Base-by-base conservation (phyloP, 1,140 invertebrate genomes). In the Neotoxoptera formosana region DNA sequence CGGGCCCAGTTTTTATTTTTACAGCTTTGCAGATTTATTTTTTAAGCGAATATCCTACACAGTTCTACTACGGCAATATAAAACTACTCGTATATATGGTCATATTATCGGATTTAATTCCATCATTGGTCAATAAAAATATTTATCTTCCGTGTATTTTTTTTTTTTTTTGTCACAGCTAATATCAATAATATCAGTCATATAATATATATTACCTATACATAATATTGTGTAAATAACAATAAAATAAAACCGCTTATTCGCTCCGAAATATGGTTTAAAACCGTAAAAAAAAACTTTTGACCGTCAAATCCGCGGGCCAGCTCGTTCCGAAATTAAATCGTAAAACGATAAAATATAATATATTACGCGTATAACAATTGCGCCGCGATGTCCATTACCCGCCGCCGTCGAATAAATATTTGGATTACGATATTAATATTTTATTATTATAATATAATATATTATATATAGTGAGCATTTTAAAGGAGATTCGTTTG, bases 241-340 rank as follows among this genome's bases (percentile, higher is more conserved):
- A 76, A 76, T 76, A n/a, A 76, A 76, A 76, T n/a, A n/a, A 76
- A n/a, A 76, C 17, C 6, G 14, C 30, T 76, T 76, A 76, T 76
- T 76, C 11, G 7, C 23, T 34, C n/a, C 11, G n/a, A 76, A 76
- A 76, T 76, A n/a, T 4, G 4, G n/a, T 76, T 67, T 76, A 76
- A n/a, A 17, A 30, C n/a, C 17, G n/a, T n/a, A 76, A n/a, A 76
- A 67, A 76, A n/a, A 76, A 67, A 67, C 60, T 67, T 67, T 60
- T 1, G 0, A 67, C 11, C 30, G 0, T n/a, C 25, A 4, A n/a
- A 67, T n/a, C 4, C 30, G n/a, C n/a, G n/a, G 3, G 30, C 2
- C 11, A 3, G 60, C 0, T 67, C 30, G 14, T 67, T 60, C 30
- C 30, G 4, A 14, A 67, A 67, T 14, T n/a, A 2, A 67, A n/a